A percentile compares a stretch with the other conserved stretches of the same genome.
Conservation (phyloP, 1,140 invertebrate species). For the Cepaea nemoralis region DNA sequence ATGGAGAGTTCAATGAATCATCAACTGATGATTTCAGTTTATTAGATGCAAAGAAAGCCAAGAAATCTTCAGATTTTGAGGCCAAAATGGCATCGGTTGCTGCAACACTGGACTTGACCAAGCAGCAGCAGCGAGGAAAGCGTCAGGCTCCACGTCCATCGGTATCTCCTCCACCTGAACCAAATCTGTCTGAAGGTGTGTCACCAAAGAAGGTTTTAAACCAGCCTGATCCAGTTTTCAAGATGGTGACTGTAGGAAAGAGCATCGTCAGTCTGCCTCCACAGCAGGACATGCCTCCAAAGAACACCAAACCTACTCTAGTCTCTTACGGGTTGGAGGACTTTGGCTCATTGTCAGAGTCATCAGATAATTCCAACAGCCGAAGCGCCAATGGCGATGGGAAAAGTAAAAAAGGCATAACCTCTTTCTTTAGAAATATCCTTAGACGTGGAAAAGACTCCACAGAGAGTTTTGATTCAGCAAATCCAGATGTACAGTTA, state of each 20-base stretch:
- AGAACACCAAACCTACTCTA: background rate
- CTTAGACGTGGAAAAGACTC: constrained; percentile 59
- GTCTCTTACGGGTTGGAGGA: constrained; percentile 31
- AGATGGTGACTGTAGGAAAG: constrained; percentile 62
- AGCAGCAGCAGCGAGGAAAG: constrained; percentile 55
- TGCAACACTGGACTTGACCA: constrained; percentile 53
- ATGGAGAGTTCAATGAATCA: constrained; percentile 49
- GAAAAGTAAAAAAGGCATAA: constrained; percentile 56
- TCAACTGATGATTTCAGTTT: constrained; percentile 41
- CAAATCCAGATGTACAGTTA: constrained; percentile 52
- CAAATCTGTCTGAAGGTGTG: constrained; percentile 10
- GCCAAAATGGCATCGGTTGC: constrained; percentile 62
- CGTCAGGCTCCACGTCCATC: constrained; percentile 62
- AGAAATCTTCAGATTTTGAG: constrained; percentile 59
- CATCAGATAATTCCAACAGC: background rate
- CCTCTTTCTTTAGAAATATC: constrained; percentile 63
- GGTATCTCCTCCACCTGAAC: constrained; percentile 57
- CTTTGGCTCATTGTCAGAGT: constrained; percentile 16
- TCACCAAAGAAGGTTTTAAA: constrained; percentile 44
- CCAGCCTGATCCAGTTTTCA: constrained; percentile 58
- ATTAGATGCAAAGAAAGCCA: constrained; percentile 39
- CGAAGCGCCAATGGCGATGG: constrained; percentile 27
- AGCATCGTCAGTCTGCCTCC: constrained; percentile 49
- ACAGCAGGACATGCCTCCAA: constrained; percentile 24
- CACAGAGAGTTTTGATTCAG: constrained; percentile 44